Evolutionary conservation across 1,140 invertebrate species (phyloP).

Genomic region (Belonocnema kinseyi): DNA sequence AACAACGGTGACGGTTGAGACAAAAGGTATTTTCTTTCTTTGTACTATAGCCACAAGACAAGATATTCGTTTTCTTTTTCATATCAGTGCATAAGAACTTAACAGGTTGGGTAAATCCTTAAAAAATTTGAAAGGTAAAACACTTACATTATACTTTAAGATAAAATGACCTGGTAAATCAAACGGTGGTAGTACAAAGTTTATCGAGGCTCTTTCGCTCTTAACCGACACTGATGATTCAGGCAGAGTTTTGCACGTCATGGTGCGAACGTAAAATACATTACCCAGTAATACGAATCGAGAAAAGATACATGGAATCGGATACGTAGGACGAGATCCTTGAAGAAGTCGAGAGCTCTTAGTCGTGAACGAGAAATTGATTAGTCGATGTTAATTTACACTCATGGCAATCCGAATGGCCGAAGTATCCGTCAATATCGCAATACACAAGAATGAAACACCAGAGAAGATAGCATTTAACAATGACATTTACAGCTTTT

Average conservation of each 20-base stretch:
- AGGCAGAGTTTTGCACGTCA: too few relatives aligned
- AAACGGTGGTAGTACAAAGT: too few relatives aligned
- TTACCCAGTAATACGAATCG: constrained; percentile 48
- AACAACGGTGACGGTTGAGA: constrained; percentile 44
- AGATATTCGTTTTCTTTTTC: not conserved
- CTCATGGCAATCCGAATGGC: not conserved
- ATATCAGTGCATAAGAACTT: too few relatives aligned
- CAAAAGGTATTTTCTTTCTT: constrained; percentile 35
- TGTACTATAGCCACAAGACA: not conserved
- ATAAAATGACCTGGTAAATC: too few relatives aligned
- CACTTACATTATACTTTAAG: too few relatives aligned
- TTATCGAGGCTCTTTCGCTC: constrained; percentile 38
- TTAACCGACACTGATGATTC: constrained; percentile 44
- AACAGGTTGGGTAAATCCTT: too few relatives aligned
- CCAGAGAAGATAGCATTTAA: not conserved
- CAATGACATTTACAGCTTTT: too few relatives aligned
- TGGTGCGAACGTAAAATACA: constrained; percentile 51
- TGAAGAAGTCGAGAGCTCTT: not conserved
- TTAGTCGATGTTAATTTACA: not conserved
- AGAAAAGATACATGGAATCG: constrained; percentile 42
- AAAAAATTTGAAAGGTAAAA: too few relatives aligned
- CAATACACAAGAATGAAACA: not conserved
- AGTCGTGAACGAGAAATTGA: not conserved
- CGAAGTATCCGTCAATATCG: constrained; percentile 6
- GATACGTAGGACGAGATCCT: not conserved